phyloP scores from a whole-genome alignment of 2,797 vertebrate genomes.

The Ispidina lecontei region DNA sequence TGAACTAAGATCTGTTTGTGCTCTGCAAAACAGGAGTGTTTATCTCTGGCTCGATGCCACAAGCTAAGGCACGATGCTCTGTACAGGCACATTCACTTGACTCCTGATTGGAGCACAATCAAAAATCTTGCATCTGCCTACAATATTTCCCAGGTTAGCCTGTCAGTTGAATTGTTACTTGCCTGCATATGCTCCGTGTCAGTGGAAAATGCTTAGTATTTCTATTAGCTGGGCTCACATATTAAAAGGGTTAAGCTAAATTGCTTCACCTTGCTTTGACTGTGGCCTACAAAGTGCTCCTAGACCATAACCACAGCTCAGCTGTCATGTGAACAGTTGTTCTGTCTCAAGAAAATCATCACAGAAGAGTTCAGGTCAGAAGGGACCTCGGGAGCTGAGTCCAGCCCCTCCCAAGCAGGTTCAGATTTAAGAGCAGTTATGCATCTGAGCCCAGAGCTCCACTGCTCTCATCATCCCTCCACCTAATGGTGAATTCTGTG shows the following conservation, averaged over 20 bases:
- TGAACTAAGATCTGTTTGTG: not conserved
- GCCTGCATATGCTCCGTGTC: not conserved
- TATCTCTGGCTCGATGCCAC: not conserved
- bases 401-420: not conserved
- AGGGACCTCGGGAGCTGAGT: not conserved
- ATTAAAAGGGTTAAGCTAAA: not conserved
- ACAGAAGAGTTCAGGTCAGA: not conserved
- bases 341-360: not conserved
- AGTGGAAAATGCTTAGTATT: fast-evolving
- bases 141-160: not conserved
- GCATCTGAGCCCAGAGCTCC: not conserved
- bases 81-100: not conserved
- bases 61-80: not conserved
- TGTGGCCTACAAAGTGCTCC: not conserved
- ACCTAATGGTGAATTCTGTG: fast-evolving
- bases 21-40: not conserved
- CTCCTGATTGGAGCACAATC: not conserved
- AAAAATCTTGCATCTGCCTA: not conserved
- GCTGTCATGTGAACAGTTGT: fast-evolving
- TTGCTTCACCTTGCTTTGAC: not conserved
- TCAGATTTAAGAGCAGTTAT: not conserved
- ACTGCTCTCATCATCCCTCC: not conserved
- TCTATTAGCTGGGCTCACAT: not conserved
- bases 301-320: not conserved
- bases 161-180: not conserved